Conservation (phyloP, 2,113 vertebrate species). For the Globicephala melas region DNA sequence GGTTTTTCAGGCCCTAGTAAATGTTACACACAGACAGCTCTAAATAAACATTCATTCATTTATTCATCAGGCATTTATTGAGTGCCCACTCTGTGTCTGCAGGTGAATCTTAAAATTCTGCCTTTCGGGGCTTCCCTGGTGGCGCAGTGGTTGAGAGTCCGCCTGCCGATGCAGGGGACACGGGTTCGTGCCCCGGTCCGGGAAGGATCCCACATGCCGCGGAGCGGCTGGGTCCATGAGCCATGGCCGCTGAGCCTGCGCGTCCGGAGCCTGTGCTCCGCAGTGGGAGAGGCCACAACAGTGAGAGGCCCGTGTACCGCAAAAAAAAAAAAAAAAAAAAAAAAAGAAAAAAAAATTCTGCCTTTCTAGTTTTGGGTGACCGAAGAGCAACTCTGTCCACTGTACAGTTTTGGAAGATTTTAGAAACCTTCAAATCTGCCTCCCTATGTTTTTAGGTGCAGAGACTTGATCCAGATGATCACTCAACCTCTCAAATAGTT, state of each 20-base stretch:
- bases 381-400: not conserved
- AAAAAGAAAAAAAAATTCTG: not conserved
- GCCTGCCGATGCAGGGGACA: no score
- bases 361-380: not conserved
- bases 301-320: fast-evolving
- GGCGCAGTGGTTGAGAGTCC: no score
- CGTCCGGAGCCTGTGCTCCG: no score
- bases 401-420: not conserved
- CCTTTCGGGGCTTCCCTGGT: not conserved
- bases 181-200: no score
- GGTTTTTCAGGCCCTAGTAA: not conserved
- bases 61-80: not conserved
- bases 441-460: not conserved
- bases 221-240: no score
- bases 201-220: no score
- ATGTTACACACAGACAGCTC: not conserved
- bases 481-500: not conserved
- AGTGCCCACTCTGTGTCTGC: not conserved
- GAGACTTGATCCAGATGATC: not conserved
- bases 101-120: not conserved
- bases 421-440: not conserved
- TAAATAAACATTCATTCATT: not conserved
- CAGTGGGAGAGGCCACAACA: no score
- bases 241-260: no score
- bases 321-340: not conserved